A percentile compares a stretch with the other conserved stretches of the same genome.
Conservation (phyloP, 2,888 invertebrate genomes). For the Leucania comma region DNA sequence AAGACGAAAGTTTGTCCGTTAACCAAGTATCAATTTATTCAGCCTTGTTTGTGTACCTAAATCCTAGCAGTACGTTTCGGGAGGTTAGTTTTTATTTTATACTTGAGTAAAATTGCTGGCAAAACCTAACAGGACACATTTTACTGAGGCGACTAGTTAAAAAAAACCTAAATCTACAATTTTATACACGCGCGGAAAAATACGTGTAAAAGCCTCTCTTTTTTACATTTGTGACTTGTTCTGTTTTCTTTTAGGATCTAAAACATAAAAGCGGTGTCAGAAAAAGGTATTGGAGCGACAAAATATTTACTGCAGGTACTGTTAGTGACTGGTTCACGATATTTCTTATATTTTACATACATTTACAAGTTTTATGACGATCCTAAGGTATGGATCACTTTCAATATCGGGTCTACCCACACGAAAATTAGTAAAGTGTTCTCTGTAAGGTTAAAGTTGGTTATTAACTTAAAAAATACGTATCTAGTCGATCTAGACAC, state of each 20-base stretch:
- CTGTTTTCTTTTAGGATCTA: conserved; percentile 7
- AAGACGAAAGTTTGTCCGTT: no score
- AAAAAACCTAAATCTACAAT: neutral
- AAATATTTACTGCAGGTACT: conserved; percentile 61
- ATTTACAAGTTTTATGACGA: conserved; percentile 48
- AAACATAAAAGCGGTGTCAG: conserved; percentile 54
- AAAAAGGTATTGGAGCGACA: conserved; percentile 58
- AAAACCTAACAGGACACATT: neutral
- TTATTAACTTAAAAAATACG: neutral
- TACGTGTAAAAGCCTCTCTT: neutral
- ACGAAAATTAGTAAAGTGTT: conserved; percentile 16
- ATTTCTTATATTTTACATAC: conserved; percentile 60
- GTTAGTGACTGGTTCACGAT: conserved; percentile 53
- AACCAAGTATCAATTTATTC: no score
- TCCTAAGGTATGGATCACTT: conserved; percentile 5
- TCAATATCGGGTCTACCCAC: neutral
- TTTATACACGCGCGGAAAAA: neutral
- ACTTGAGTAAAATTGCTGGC: neutral
- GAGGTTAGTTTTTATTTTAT: no score
- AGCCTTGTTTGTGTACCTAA: no score
- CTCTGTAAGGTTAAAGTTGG: neutral
- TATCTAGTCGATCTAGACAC: no score
- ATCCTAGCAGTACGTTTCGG: no score
- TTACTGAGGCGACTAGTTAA: no score
- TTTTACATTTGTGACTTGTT: conserved; percentile 20